Evolutionary conservation across 2,888 invertebrate genomes (phyloP).

Genomic region (Machimus rusticus): DNA sequence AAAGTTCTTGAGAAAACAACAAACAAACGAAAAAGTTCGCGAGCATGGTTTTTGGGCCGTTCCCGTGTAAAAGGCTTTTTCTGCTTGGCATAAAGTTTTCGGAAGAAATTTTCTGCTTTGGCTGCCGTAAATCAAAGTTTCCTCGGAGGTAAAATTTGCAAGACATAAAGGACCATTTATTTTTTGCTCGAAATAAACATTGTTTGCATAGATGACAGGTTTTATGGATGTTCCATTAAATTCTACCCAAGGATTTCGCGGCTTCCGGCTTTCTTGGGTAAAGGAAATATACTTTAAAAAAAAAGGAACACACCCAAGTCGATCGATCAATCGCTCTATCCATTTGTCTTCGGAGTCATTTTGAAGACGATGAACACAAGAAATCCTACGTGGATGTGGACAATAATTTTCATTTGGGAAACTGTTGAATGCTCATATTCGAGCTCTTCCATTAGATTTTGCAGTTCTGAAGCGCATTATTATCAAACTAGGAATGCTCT

Average conservation of each 20-base stretch:
- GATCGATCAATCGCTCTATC: background rate
- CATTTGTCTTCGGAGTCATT: background rate
- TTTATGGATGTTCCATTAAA: background rate
- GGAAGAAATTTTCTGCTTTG: background rate
- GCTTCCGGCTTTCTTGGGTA: background rate
- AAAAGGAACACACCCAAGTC: background rate
- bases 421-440: background rate
- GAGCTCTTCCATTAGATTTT: background rate
- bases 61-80: constrained; percentile 3
- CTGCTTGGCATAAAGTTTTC: constrained; percentile 5
- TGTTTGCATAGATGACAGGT: background rate
- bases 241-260: background rate
- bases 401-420: background rate
- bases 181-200: background rate
- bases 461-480: background rate
- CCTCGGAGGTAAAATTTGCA: background rate
- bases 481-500: background rate
- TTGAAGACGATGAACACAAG: background rate
- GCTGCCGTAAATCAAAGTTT: constrained; percentile 11
- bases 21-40: background rate
- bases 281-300: background rate
- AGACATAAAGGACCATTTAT: background rate
- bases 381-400: background rate
- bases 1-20: background rate
- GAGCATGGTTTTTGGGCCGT: background rate